Percentiles rank a stretch among this genome's conserved stretches.
phyloP scores from a whole-genome alignment of 2,888 invertebrate species.

The Arenicola marina region DNA sequence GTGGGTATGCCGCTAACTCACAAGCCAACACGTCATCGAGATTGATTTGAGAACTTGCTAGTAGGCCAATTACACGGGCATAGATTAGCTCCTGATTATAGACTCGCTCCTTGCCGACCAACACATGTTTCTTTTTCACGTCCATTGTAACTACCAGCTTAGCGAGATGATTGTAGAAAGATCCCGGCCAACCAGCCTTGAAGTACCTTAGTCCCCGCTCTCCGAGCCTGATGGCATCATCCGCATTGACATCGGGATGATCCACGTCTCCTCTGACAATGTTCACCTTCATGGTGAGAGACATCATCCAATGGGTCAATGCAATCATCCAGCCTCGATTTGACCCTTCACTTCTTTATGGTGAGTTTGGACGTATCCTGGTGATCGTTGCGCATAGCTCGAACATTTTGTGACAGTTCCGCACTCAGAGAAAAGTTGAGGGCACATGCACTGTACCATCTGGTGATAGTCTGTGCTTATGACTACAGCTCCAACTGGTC shows the following conservation, averaged over 20 bases:
- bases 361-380: slow-evolving; percentile 17
- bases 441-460: slow-evolving; percentile 8
- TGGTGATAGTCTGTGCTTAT: slow-evolving; percentile 3
- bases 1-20: slow-evolving; percentile 9
- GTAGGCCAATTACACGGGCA: slow-evolving; percentile 9
- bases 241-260: slow-evolving; percentile 4
- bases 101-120: slow-evolving; percentile 8
- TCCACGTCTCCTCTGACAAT: slow-evolving; percentile 13
- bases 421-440: slow-evolving; percentile 1
- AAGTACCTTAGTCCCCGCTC: background rate
- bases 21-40: too few species aligned
- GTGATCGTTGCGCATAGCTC: background rate
- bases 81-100: slow-evolving; percentile 11
- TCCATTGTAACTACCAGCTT: slow-evolving; percentile 4
- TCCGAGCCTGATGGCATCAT: background rate
- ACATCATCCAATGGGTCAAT: slow-evolving; percentile 8
- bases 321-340: slow-evolving; percentile 1
- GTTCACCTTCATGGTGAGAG: slow-evolving; percentile 7
- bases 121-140: slow-evolving; percentile 5
- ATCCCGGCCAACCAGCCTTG: background rate
- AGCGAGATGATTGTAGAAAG: background rate
- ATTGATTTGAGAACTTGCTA: background rate
- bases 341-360: slow-evolving; percentile 2
- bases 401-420: slow-evolving; percentile 5
- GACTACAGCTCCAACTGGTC: slow-evolving; percentile 5